Evolutionary conservation across 2,888 invertebrate genomes (phyloP), one percentile per base, ranked within the genome.

Genomic region (Quadroppia sp.): DNA sequence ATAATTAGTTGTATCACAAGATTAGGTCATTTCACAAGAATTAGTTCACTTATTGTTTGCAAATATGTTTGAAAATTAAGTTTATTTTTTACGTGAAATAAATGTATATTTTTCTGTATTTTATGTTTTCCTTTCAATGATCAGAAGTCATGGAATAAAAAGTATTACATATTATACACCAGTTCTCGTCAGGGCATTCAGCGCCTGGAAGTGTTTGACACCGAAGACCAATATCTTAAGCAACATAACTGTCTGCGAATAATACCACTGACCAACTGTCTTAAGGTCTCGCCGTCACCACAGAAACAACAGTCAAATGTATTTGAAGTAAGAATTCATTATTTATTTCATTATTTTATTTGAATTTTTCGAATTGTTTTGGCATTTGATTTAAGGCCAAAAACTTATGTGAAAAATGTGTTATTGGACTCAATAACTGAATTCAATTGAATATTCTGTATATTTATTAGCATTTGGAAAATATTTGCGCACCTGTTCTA

Each of bases 121-220:
- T 48, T 56, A 6, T 56, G 15, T 59, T 59, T 59, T 11, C 30
- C 30, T 25, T 30, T 59, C 3, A 59, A 7, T 59, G 30, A 59
- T 15, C 85, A 92, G 92, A 92, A 92, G 89, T 87, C 89, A 71
- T 90, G 91, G 89, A 89, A 89, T 81, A 90, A 89, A 79, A 90
- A 89, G 80, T 88, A 87, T 80, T 90, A 90, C 81, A 86, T 90
- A 79, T 84, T 93, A 32, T 92, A 89, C 81, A 89, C 88, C 83
- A 87, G 90, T 48, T 92, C 92, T 81, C 90, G 90, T 81, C 89
- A 89, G 83, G 93, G 93, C 32, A 89, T 92, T 78, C 90, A 91
- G 81, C 86, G 93, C 61, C 85, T 93, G 74, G 93, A 93, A 86
- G 88, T 93, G 78, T 92, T 89, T 82, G 93, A 93, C 79, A 88